Base-by-base conservation (phyloP, 2,888 invertebrate species). In the Eupelmus urozonus region DNA sequence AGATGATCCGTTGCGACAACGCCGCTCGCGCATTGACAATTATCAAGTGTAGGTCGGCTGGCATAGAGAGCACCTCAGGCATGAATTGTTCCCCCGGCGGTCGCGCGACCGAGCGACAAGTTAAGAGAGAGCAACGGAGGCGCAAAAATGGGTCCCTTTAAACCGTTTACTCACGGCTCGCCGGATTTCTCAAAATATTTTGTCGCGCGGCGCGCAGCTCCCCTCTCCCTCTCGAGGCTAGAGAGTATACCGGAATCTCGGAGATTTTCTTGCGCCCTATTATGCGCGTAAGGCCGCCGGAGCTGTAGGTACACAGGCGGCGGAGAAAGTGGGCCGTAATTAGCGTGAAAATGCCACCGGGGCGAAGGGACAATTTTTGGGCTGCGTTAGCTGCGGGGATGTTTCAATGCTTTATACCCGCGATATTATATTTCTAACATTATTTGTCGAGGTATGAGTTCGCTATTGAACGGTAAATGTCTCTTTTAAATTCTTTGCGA, bases 81-180 rank as follows among this genome's bases (percentile, higher is more conserved):
- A 85, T 85, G 85, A 85, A 86, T 85, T 85, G 83, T 83, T 81
- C 42, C 3, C 11, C 42, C 42, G 84, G 84, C 85, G n/a, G n/a
- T n/a, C n/a, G n/a, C n/a, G n/a, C n/a, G n/a, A n/a, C n/a, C n/a
- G n/a, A n/a, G n/a, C n/a, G 83, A 86, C 87, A 85, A 86, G 87
- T 86, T 85, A 67, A 83, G 81, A 84, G 82, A 82, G 81, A n/a
- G 80, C 81, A 5, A 34, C 11, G 51, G n/a, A n/a, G 34, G 45
- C 13, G 80, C 76, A 79, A 79, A 70, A 69, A 49, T 72, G 53
- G 76, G 71, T 63, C 40, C 40, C 78, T 85, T 85, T 88, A 88
- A 89, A 89, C 89, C 89, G 82, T 87, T 89, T 89, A 88, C 84
- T 88, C 81, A 86, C 88, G 88, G 84, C 85, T 85, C 85, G 87